phyloP scores from a whole-genome alignment of 2,113 vertebrate species.

The Diglossa brunneiventris region DNA sequence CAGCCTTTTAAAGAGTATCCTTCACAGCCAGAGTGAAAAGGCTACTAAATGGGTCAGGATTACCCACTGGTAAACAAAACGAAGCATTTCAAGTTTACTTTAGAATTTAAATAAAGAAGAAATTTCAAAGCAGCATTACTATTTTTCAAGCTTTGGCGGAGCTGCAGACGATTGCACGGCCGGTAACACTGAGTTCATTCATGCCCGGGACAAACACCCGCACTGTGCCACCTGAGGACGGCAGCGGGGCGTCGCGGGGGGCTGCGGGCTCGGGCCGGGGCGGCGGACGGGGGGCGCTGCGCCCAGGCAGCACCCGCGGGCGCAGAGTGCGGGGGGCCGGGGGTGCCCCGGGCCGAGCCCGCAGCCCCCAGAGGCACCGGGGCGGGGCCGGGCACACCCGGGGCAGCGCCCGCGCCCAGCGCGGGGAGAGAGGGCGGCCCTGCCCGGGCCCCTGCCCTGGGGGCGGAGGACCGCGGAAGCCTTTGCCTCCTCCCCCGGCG shows the following conservation, averaged over 20 bases:
- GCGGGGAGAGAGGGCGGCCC: neutral
- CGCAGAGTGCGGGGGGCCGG: accelerated
- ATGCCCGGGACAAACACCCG: neutral
- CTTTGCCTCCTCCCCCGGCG: neutral
- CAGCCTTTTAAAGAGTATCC: conserved; percentile 4
- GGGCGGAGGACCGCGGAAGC: conserved; percentile 5
- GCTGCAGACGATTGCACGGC: neutral
- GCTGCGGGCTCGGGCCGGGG: neutral
- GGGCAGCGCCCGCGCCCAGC: conserved; percentile 38
- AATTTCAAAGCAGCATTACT: neutral
- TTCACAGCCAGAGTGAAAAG: neutral
- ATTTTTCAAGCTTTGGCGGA: neutral
- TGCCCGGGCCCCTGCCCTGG: neutral
- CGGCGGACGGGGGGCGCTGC: neutral
- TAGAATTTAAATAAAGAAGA: conserved; percentile 34
- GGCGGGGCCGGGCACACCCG: conserved; percentile 36
- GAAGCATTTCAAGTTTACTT: neutral
- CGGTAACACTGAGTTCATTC: neutral
- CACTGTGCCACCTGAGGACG: conserved; percentile 61
- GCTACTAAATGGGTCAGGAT: neutral
- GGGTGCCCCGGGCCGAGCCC: too few relatives aligned
- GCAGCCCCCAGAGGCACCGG: neutral
- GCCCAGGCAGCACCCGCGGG: neutral
- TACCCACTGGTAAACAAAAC: neutral
- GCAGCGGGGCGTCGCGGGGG: conserved; percentile 61